A percentile compares a stretch with the other conserved stretches of the same genome.
Conservation (phyloP, 2,113 vertebrate genomes). For the Sturnira hondurensis region DNA sequence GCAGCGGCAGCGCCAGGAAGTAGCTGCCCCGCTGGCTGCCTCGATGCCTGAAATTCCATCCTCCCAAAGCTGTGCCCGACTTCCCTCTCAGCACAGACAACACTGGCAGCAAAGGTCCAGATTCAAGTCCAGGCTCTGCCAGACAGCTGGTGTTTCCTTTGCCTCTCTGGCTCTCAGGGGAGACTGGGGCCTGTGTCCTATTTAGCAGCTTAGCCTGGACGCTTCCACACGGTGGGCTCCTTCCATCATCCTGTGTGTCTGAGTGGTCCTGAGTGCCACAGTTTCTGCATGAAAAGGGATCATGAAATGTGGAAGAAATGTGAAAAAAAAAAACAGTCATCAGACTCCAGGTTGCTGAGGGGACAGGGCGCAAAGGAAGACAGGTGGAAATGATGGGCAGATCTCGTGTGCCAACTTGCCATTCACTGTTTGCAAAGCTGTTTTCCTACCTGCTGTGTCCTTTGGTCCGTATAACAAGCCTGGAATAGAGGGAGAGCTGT, state of each 20-base stretch:
- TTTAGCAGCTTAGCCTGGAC: not conserved
- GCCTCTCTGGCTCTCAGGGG: not conserved
- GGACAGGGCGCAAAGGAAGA: not conserved
- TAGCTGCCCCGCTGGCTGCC: not conserved
- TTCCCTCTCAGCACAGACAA: not conserved
- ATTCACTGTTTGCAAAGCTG: not conserved
- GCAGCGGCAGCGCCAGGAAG: not conserved
- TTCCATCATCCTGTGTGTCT: not conserved
- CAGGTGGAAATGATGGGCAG: not conserved
- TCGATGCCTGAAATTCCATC: not conserved
- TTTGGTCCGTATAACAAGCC: not conserved
- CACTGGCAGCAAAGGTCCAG: too few species aligned
- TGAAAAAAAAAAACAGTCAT: not conserved
- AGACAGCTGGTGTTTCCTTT: not conserved
- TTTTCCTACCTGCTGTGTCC: not conserved
- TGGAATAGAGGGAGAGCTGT: too few species aligned
- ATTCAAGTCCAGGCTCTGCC: not conserved
- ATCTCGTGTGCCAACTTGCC: accelerated
- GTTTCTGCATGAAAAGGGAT: not conserved
- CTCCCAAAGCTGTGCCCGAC: not conserved
- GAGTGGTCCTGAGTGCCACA: not conserved
- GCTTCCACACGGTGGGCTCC: accelerated
- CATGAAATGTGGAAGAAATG: not conserved
- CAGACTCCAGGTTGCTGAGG: not conserved
- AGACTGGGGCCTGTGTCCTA: too few species aligned